phyloP scores from a whole-genome alignment of 1,140 invertebrate genomes.

The Nebria ingens region DNA sequence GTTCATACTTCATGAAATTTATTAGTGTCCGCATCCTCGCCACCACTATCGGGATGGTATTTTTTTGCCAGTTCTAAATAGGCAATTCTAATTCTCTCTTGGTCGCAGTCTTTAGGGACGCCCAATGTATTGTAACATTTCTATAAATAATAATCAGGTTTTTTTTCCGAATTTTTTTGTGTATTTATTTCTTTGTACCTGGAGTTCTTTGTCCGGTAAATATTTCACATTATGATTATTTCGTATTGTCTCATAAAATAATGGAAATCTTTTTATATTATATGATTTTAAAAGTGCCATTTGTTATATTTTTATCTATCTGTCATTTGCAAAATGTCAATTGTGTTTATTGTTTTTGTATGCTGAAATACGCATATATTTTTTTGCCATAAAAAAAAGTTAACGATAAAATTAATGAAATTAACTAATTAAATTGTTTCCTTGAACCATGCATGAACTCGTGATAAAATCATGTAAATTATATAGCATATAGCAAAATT shows the following conservation, averaged over 20 bases:
- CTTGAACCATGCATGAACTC: too few species aligned
- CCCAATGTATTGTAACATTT: slow-evolving; percentile 54
- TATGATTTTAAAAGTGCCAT: background rate
- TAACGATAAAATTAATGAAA: too few species aligned
- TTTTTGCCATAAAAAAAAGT: too few species aligned
- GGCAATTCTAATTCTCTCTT: slow-evolving; percentile 57
- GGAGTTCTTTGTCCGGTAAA: background rate
- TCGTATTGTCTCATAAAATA: background rate
- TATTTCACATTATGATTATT: background rate
- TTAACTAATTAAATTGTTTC: too few species aligned
- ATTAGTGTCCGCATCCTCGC: slow-evolving; percentile 48
- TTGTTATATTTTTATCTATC: too few species aligned
- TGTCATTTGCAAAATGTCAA: too few species aligned
- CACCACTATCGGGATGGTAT: slow-evolving; percentile 72
- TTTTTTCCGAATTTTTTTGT: slow-evolving; percentile 10
- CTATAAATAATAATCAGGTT: slow-evolving; percentile 34
- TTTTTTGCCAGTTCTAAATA: slow-evolving; percentile 67
- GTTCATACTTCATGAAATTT: slow-evolving; percentile 58
- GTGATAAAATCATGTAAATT: too few species aligned
- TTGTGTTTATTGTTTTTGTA: too few species aligned
- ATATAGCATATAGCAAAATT: too few species aligned
- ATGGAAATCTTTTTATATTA: background rate
- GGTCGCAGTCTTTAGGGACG: slow-evolving; percentile 52
- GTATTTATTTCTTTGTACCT: background rate
- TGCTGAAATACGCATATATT: too few species aligned